Evolutionary conservation across 1,140 invertebrate species (phyloP), one percentile per base, ranked within the genome.

Genomic region (Bombus superbus): DNA sequence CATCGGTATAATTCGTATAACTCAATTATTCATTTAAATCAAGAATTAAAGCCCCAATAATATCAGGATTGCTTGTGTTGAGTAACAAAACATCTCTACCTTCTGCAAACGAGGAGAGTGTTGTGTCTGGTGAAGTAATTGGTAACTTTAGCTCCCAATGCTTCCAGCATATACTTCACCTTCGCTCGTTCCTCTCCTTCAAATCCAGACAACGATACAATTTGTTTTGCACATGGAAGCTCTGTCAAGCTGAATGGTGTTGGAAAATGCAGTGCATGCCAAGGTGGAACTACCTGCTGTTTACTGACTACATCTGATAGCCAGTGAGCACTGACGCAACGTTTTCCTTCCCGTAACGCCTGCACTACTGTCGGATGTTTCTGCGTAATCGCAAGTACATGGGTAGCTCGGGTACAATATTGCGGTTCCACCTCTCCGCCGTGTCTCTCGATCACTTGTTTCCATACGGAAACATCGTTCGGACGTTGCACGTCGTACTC

Each of bases 261-360:
- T 3, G 99, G 99, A 90, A 99, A 96, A 94, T 99, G 99, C 57
- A 99, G 94, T 8, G 98, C 98, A 90, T 98, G 97, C 97, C 98
- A 99, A 0, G 99, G 99, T 3, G 98, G 98, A 81, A 97, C 92
- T 91, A 99, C 97, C 92, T 98, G 98, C 89, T 98, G 97, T 78
- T 97, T 97, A 2, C 96, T 93, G 81, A 99, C 96, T 44, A 98
- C 97, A 94, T 99, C 99, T 85, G 98, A 98, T 25, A 99, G 95
- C 99, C 99, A 99, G 95, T 98, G 98, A 18, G 98, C 97, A 11
- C 98, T 99, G 10, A 99, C 98, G 92, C 98, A 98, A 40, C 98
- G 97, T 94, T 97, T 97, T 6, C 97, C 96, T 73, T 96, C 96
- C 22, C 96, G 92, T 13, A 95, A 89, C 87, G 97, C 97, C 93